Percentiles rank a stretch among this genome's conserved stretches.
phyloP scores from a whole-genome alignment of 2,113 vertebrate genomes.

The Tor tambroides region DNA sequence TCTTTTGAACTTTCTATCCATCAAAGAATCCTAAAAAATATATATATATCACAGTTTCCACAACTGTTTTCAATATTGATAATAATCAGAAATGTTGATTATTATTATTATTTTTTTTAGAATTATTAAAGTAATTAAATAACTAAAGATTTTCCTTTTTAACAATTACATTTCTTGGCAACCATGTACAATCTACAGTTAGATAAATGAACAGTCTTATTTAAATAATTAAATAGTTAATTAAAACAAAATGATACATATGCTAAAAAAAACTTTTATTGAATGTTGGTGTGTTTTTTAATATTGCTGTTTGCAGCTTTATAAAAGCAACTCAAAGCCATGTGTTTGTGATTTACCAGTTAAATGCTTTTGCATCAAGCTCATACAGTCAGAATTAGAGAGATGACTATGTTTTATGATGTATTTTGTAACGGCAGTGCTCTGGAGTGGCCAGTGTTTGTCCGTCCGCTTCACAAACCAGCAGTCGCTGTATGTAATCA shows the following conservation, averaged over 20 bases:
- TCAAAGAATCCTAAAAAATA: too few species aligned
- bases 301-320: neutral
- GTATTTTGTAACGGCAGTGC: conserved; percentile 57
- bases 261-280: neutral
- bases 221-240: neutral
- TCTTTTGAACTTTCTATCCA: too few species aligned
- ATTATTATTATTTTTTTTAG: too few species aligned
- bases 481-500: conserved; percentile 64
- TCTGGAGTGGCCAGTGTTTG: conserved; percentile 56
- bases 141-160: neutral
- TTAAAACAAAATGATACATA: too few species aligned
- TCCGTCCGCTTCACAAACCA: conserved; percentile 66
- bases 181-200: neutral
- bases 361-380: neutral
- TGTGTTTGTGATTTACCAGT: neutral
- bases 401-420: neutral
- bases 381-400: too few species aligned
- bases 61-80: too few species aligned
- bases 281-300: neutral
- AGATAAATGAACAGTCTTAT: neutral
- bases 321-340: too few species aligned
- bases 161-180: neutral
- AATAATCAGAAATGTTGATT: too few species aligned
- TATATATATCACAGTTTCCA: too few species aligned
- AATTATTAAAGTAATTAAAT: too few species aligned